Evolutionary conservation across 2,113 vertebrate genomes (phyloP), one percentile per base, ranked within the genome.

Genomic region (Cyprinodon tularosa): DNA sequence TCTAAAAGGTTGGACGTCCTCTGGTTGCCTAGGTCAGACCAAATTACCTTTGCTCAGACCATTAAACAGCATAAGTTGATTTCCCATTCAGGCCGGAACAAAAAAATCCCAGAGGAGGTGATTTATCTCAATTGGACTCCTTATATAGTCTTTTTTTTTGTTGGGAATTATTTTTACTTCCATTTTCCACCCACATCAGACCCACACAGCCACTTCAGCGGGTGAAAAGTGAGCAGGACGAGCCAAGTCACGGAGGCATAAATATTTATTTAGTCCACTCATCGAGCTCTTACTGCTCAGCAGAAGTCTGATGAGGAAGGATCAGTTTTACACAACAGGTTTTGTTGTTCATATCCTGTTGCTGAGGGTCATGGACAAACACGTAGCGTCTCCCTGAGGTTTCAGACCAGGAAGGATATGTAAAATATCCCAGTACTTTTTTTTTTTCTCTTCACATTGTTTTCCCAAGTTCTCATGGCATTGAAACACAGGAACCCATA

Each of bases 221-320:
- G 6, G 42, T 68, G 75, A n/a, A 70, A 50, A 10, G 53, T 74
- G 63, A 81, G 68, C 71, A 69, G 78, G 84, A 83, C 38, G 75
- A 77, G 74, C 45, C 65, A 64, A 60, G 75, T 80, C 80, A 83
- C 29, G 66, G 68, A 86, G 50, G 67, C 82, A 76, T 86, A 89
- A 88, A 88, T 92, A 88, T 91, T 90, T 85, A 91, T 84, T 67
- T 62, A 17, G 72, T 78, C 86, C 86, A 77, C 82, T 88, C 90
- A 86, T 85, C 82, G 12, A 42, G 72, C 62, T 74, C 80, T 72
- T 74, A 62, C 60, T 84, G 78, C 63, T 74, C 71, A 68, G 76
- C 61, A 72, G 40, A 60, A 66, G 71, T 14, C 71, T 77, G 84
- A 88, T 67, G 59, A 87, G 71, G 47, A 68, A 44, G 71, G 74